phyloP scores from a whole-genome alignment of 2,113 vertebrate species.

The Ellobius talpinus region DNA sequence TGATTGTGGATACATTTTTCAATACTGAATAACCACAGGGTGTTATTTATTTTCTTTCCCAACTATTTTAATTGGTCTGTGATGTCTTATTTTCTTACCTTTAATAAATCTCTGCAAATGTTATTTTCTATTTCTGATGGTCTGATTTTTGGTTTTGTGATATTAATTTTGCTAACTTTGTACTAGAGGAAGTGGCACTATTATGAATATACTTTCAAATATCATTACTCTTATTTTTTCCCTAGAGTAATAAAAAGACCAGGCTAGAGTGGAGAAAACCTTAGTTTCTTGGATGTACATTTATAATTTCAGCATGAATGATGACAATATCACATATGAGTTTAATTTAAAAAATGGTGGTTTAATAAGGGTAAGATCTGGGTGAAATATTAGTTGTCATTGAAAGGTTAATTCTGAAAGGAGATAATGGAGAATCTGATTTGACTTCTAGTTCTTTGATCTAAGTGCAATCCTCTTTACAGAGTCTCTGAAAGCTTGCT shows the following conservation, averaged over 20 bases:
- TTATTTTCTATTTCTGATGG: not conserved
- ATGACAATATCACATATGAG: not conserved
- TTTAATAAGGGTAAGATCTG: not conserved
- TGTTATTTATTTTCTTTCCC: not conserved
- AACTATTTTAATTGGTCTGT: not conserved
- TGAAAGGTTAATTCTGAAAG: not conserved
- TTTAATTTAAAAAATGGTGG: slow-evolving; percentile 1
- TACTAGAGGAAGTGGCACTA: not conserved
- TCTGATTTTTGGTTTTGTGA: not conserved
- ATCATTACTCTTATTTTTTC: not conserved
- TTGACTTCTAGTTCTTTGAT: slow-evolving; percentile 39
- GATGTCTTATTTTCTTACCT: not conserved
- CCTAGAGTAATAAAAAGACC: not conserved
- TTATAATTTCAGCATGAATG: not conserved
- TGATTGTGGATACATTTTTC: not conserved
- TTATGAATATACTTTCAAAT: not conserved
- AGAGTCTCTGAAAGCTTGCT: slow-evolving; percentile 59
- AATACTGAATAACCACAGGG: not conserved
- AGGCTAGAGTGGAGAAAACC: not conserved
- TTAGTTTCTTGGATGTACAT: not conserved
- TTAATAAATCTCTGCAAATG: not conserved
- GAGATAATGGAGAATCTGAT: not conserved
- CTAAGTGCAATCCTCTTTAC: slow-evolving; percentile 47
- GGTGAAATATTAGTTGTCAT: not conserved
- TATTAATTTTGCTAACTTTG: slow-evolving; percentile 16